These are phyloP conservation scores for Rhinogobio ventralis DNA, from an alignment of 2,797 vertebrate genomes.

Conservation along the genomic window DNA sequence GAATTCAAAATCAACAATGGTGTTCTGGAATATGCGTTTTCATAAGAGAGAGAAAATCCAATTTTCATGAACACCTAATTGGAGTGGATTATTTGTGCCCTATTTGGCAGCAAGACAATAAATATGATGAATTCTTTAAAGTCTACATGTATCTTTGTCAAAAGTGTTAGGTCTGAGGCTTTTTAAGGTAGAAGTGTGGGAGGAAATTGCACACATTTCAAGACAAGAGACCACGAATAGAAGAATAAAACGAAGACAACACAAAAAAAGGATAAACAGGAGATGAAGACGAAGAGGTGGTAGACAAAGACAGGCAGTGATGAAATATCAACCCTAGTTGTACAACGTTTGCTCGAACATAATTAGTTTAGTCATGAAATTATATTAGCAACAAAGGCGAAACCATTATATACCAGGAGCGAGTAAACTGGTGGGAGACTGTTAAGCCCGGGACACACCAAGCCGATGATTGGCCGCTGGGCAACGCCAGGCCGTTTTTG, in stretches of 20 bases:
- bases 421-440: background rate
- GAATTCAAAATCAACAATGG: conserved; percentile 48
- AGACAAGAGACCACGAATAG: conserved; percentile 4
- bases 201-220: conserved; percentile 22
- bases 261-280: conserved; percentile 21
- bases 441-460: too few species aligned
- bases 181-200: conserved; percentile 51
- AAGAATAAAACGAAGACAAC: conserved; percentile 12
- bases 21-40: conserved; percentile 39
- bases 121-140: conserved; percentile 46
- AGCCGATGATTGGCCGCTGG: too few species aligned
- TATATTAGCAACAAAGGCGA: background rate
- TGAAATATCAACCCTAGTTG: conserved; percentile 13
- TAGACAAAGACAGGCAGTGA: conserved; percentile 11
- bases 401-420: background rate
- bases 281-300: conserved; percentile 32
- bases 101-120: conserved; percentile 61
- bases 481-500: too few species aligned
- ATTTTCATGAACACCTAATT: conserved; percentile 65
- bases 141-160: conserved; percentile 57
- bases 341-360: background rate
- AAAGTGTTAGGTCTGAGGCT: conserved; percentile 41
- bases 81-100: conserved; percentile 62
- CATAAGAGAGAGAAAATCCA: conserved; percentile 52
- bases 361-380: background rate